These are phyloP conservation scores for Malurus leucopterus DNA, from an alignment of 2,797 vertebrate species.

Conservation along the genomic window DNA sequence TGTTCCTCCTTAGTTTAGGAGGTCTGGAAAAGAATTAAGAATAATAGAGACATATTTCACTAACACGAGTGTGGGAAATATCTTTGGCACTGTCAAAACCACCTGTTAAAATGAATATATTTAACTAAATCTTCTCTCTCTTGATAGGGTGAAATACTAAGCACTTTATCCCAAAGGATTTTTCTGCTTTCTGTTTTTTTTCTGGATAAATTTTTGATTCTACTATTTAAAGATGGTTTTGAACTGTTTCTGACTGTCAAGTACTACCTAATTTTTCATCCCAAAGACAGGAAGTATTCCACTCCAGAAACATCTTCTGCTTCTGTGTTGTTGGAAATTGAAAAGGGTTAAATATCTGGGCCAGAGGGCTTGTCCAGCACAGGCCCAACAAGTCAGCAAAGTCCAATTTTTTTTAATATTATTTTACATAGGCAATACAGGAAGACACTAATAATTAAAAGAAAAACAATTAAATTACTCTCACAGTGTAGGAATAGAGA, in stretches of 20 bases:
- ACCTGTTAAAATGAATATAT: not conserved
- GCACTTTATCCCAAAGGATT: slow-evolving; percentile 33
- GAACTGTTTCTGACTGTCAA: slow-evolving; percentile 22
- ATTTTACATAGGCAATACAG: not conserved
- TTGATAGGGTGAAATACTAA: slow-evolving; percentile 21
- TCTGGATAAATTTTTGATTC: slow-evolving; percentile 1
- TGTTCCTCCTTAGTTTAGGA: not conserved
- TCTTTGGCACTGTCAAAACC: not conserved
- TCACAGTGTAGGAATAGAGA: not conserved
- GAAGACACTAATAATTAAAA: not conserved
- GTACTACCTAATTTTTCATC: not conserved
- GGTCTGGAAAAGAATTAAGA: not conserved
- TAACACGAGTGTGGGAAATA: not conserved
- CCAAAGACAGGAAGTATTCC: not conserved
- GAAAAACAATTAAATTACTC: not conserved
- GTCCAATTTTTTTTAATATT: not conserved
- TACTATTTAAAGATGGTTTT: slow-evolving; percentile 39
- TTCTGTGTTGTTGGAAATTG: not conserved
- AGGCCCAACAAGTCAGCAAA: not conserved
- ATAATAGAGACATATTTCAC: not conserved
- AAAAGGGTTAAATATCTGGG: not conserved
- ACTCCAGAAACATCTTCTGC: not conserved
- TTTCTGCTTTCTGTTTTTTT: not conserved
- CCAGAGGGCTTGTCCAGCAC: not conserved
- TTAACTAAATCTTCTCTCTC: slow-evolving; percentile 16